Evolutionary conservation across 2,797 vertebrate species (phyloP).

Genomic region (Apogon hyalosoma): DNA sequence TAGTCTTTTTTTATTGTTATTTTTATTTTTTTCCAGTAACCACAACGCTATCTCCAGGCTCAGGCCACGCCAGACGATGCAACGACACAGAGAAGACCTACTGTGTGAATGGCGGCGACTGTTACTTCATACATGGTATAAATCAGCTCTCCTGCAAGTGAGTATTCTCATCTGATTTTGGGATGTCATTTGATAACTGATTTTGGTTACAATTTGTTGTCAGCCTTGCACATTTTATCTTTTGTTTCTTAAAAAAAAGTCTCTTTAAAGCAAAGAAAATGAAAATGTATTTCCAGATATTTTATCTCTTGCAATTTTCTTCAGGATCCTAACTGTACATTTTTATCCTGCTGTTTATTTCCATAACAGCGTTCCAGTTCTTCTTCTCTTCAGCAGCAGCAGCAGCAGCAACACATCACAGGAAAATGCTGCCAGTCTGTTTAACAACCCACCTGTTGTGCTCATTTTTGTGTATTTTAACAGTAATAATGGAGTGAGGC

Average conservation of each 20-base stretch:
- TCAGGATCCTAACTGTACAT: conserved; percentile 10
- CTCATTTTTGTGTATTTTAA: conserved; percentile 71
- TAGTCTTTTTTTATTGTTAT: conserved; percentile 22
- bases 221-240: neutral
- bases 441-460: conserved; percentile 76
- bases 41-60: conserved; percentile 92
- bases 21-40: conserved; percentile 83
- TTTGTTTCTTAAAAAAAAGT: no score
- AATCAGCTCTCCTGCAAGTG: conserved; percentile 97
- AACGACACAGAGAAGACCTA: conserved; percentile 96
- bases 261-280: neutral
- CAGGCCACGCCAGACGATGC: conserved; percentile 95
- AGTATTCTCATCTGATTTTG: conserved; percentile 58
- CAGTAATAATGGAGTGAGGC: conserved; percentile 73
- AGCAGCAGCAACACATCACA: conserved; percentile 67
- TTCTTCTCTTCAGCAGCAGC: conserved; percentile 61
- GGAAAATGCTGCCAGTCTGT: conserved; percentile 54
- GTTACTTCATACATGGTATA: conserved; percentile 98
- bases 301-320: conserved; percentile 12
- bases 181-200: neutral
- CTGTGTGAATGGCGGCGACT: conserved; percentile 96
- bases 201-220: neutral
- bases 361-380: conserved; percentile 32
- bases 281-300: neutral
- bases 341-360: conserved; percentile 39